phyloP scores from a whole-genome alignment of 2,113 vertebrate species.

The Cyanoramphus novaezelandiae region DNA sequence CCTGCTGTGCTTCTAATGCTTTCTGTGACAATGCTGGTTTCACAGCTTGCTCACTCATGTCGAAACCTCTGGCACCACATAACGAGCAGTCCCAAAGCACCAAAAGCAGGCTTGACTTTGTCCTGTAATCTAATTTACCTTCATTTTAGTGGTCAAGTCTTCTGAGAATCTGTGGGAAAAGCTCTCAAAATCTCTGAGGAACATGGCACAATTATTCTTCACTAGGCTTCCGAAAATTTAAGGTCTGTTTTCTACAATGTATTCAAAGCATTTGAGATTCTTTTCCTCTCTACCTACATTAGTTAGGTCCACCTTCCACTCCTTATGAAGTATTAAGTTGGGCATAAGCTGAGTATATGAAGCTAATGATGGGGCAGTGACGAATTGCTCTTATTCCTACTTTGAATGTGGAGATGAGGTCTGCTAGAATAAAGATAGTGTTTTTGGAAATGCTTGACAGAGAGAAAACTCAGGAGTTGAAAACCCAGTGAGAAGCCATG shows the following conservation, averaged over 20 bases:
- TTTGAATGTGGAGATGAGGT: background rate
- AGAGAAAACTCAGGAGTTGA: background rate
- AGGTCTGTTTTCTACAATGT: background rate
- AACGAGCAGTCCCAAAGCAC: background rate
- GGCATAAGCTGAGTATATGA: background rate
- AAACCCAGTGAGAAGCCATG: background rate
- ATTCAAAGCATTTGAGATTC: background rate
- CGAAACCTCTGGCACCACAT: background rate
- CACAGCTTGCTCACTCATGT: background rate
- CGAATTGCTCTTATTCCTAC: background rate
- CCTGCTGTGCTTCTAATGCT: background rate
- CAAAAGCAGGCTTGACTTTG: background rate
- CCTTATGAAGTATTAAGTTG: background rate
- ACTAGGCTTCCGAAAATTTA: background rate
- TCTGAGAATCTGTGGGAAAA: background rate
- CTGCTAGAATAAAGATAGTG: background rate
- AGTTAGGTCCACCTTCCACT: background rate
- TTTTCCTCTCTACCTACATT: background rate
- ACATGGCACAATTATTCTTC: background rate
- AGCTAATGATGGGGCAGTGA: background rate
- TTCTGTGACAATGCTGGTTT: background rate
- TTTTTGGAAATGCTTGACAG: background rate
- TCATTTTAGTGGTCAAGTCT: constrained; percentile 6
- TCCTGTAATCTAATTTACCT: constrained; percentile 5
- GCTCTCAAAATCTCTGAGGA: background rate